Evolutionary conservation across 2,797 vertebrate species (phyloP).

Genomic region (Squalus acanthias): DNA sequence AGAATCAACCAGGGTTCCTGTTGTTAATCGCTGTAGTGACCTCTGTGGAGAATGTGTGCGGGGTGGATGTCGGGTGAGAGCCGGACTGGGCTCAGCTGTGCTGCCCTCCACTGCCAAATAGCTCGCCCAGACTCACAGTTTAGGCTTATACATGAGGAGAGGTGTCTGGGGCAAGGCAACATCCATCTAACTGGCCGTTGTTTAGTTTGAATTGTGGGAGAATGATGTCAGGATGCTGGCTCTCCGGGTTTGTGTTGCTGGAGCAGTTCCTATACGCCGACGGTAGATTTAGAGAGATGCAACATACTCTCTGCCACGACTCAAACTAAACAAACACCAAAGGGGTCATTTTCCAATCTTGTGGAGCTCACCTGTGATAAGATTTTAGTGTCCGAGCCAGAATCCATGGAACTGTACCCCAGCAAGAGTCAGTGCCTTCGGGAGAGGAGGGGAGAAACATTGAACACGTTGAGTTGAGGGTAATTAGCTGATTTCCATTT

Average conservation of each 20-base stretch:
- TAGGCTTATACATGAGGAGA: neutral
- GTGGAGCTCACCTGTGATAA: no score
- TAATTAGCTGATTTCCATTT: slow-evolving; percentile 6
- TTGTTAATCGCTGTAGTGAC: neutral
- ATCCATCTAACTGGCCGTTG: no score
- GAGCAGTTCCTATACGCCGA: no score
- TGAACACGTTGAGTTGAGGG: neutral
- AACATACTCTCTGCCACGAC: no score
- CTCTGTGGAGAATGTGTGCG: no score
- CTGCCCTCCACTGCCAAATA: neutral
- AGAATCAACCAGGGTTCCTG: neutral
- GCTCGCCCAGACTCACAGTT: neutral
- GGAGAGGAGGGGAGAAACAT: neutral
- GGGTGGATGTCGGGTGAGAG: neutral
- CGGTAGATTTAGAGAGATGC: no score
- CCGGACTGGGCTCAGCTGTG: neutral
- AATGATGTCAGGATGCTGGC: no score
- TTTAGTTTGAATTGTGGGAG: no score
- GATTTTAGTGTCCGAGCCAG: no score
- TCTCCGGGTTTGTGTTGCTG: no score
- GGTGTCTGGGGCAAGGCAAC: neutral
- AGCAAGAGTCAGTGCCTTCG: neutral
- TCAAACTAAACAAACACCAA: no score
- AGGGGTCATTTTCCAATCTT: no score
- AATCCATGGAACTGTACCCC: neutral